Percentiles rank a stretch among this genome's conserved stretches.
Evolutionary conservation across 1,140 invertebrate species (phyloP).

Genomic region (Pantala flavescens): DNA sequence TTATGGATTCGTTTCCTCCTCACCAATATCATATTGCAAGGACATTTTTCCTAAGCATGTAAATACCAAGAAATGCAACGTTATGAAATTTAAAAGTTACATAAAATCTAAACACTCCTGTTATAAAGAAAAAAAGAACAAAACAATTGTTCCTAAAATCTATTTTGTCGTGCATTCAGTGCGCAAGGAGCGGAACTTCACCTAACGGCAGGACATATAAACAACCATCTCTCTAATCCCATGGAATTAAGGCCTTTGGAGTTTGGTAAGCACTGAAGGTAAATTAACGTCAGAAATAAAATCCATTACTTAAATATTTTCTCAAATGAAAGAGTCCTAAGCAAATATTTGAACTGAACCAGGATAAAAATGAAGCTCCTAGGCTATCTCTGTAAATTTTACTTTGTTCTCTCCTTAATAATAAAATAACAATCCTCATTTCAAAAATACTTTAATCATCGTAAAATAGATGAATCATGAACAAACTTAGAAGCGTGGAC

Average conservation of each 20-base stretch:
- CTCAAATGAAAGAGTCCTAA: slow-evolving; percentile 15
- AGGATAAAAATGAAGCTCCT: background rate
- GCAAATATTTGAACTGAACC: background rate
- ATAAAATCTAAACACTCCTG: slow-evolving; percentile 17
- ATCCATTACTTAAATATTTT: slow-evolving; percentile 13
- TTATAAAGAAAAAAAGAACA: slow-evolving; percentile 14
- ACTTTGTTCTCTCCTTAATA: slow-evolving; percentile 16
- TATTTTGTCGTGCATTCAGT: slow-evolving; percentile 23
- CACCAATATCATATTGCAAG: slow-evolving; percentile 15
- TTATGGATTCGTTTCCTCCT: slow-evolving; percentile 21
- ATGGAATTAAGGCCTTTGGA: slow-evolving; percentile 20
- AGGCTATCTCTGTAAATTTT: slow-evolving; percentile 1
- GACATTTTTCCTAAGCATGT: slow-evolving; percentile 7
- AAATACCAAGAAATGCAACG: slow-evolving; percentile 12
- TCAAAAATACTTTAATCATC: slow-evolving; percentile 12
- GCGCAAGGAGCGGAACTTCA: slow-evolving; percentile 18
- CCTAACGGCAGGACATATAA: slow-evolving; percentile 15
- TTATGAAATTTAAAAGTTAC: slow-evolving; percentile 14
- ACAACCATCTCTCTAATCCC: slow-evolving; percentile 17
- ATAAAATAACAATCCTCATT: slow-evolving; percentile 12
- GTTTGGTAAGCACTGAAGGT: slow-evolving; percentile 22
- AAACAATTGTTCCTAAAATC: slow-evolving; percentile 19
- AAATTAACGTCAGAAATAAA: slow-evolving; percentile 18
- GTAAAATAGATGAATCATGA: slow-evolving; percentile 17
- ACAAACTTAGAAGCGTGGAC: slow-evolving; percentile 13